Evolutionary conservation across 2,888 invertebrate genomes (phyloP), one percentile per base, ranked within the genome.

Genomic region (Eupithecia insigniata): DNA sequence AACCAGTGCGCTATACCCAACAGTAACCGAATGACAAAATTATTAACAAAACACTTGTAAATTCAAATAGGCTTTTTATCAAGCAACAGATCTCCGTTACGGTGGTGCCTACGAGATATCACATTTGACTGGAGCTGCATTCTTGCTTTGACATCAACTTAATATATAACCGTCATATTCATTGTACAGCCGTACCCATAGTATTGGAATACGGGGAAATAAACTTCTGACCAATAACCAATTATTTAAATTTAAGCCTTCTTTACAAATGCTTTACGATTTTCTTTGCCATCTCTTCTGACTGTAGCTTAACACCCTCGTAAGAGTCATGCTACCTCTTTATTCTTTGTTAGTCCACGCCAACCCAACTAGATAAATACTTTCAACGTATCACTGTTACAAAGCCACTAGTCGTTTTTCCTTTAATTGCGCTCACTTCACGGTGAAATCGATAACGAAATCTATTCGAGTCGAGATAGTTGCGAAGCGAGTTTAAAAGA

Each of bases 381-480:
- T 71, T 66, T 16, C 67, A 64, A 69, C 46, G 46, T 46, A 46
- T 51, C 46, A 51, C 74, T 67, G 62, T 65, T 55, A 66, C 71
- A 62, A 34, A 68, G n/a, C 32, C 67, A 67, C 46, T 70, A 30
- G 72, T 73, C 70, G 70, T 73, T 74, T 76, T 79, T 71, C 70
- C 51, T 73, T 74, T 78, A 79, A 78, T 79, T 79, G 78, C 80
- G 74, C 70, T 72, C 77, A 80, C 78, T 81, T 78, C 72, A 67
- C 72, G 76, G 79, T 79, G 78, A 79, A 76, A 82, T 76, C 76
- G 87, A 87, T 85, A 85, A 82, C 85, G 75, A 78, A 81, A 81
- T 84, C 88, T 87, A 87, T 84, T 86, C 82, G 82, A 81, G 83
- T 81, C 76, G 79, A 78, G 74, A 74, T 71, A 74, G 74, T 78